phyloP scores from a whole-genome alignment of 2,797 vertebrate species.

The Sebastes hopkinsi region DNA sequence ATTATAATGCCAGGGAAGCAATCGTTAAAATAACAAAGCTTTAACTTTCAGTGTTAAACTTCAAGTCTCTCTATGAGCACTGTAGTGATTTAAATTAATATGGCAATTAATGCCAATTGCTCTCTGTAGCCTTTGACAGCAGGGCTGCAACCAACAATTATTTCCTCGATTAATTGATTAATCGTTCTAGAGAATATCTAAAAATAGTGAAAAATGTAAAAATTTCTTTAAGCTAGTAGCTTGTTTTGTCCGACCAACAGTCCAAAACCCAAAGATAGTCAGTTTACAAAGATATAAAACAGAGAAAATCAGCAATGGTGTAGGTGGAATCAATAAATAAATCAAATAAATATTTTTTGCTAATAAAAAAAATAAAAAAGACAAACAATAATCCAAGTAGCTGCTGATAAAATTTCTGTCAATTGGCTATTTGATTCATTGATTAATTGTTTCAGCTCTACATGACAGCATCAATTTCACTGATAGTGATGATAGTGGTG shows the following conservation, averaged over 20 bases:
- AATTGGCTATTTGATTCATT: background rate
- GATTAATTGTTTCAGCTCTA: background rate
- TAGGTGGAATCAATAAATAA: background rate
- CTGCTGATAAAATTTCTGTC: background rate
- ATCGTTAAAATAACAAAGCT: background rate
- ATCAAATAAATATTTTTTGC: background rate
- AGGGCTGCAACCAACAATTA: no score
- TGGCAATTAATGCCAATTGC: background rate
- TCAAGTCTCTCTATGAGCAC: background rate
- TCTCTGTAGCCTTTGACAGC: background rate
- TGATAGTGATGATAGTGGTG: background rate
- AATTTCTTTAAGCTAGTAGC: no score
- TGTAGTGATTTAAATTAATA: background rate
- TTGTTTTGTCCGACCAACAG: background rate
- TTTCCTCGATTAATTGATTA: background rate
- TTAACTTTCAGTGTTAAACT: background rate
- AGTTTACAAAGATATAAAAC: background rate
- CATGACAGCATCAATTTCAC: background rate
- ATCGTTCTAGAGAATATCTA: background rate
- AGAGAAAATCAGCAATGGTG: background rate
- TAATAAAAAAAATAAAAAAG: background rate
- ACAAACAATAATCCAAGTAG: background rate
- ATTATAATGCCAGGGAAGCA: background rate
- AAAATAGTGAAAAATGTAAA: background rate
- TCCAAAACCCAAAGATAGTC: background rate